phyloP scores from a whole-genome alignment of 2,113 vertebrate species.

The Isurus oxyrinchus region DNA sequence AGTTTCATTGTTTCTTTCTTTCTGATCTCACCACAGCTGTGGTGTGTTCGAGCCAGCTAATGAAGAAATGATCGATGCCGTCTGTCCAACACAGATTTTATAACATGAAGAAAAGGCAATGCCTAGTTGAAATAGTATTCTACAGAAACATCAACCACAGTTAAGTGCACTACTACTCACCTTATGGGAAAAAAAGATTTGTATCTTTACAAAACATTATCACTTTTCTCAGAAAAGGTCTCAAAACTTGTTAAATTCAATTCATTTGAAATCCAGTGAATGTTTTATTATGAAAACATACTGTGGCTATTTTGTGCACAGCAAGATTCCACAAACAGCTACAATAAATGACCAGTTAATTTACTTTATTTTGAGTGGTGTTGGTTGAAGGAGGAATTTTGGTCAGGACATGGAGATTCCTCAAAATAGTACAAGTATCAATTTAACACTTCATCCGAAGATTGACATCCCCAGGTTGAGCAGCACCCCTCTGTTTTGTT shows the following conservation, averaged over 20 bases:
- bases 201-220: not conserved
- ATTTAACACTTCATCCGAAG: no score
- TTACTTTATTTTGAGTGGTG: not conserved
- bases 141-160: not conserved
- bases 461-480: no score
- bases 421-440: no score
- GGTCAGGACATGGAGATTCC: not conserved
- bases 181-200: not conserved
- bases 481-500: no score
- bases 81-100: not conserved
- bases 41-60: not conserved
- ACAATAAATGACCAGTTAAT: not conserved
- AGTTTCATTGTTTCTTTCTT: not conserved
- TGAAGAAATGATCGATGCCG: not conserved
- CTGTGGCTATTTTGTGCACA: no score
- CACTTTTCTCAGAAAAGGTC: not conserved
- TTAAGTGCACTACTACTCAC: not conserved
- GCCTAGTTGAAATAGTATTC: not conserved
- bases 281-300: not conserved
- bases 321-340: not conserved
- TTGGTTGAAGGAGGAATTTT: not conserved
- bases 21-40: slow-evolving; percentile 1
- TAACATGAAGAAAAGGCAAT: not conserved
- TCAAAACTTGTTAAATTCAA: not conserved
- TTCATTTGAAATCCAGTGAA: not conserved